A percentile compares a stretch with the other conserved stretches of the same genome.
These are phyloP conservation scores for Atlantisia rogersi DNA, from an alignment of 2,113 vertebrate genomes.

Conservation along the genomic window DNA sequence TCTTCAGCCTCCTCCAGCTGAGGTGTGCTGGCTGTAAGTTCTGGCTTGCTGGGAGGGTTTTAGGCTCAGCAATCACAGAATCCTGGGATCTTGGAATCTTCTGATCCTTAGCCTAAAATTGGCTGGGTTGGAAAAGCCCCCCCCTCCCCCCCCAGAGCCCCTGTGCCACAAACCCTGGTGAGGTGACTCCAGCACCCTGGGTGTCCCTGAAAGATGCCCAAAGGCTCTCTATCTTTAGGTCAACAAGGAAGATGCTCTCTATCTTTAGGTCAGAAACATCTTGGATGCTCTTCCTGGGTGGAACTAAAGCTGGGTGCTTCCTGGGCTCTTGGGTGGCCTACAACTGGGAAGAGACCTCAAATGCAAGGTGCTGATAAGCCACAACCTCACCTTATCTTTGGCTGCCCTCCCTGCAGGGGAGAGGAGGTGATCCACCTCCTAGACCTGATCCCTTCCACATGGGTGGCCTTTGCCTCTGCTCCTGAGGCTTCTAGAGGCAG, in stretches of 20 bases:
- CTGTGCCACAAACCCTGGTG: too few relatives aligned
- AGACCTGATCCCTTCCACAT: neutral
- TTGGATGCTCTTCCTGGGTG: neutral
- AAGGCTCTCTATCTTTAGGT: neutral
- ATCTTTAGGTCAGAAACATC: neutral
- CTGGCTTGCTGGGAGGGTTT: too few relatives aligned
- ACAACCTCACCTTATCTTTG: neutral
- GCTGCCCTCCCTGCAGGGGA: neutral
- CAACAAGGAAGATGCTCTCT: too few relatives aligned
- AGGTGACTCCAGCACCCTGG: neutral
- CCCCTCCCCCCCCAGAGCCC: too few relatives aligned
- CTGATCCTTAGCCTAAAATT: too few relatives aligned
- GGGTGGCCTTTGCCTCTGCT: neutral
- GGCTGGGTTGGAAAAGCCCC: too few relatives aligned
- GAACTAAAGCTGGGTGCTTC: neutral
- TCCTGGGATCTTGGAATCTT: too few relatives aligned
- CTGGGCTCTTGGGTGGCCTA: neutral
- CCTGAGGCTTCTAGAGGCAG: neutral
- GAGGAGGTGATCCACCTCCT: neutral
- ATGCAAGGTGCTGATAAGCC: neutral
- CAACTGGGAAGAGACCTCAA: neutral
- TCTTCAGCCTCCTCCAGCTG: too few relatives aligned
- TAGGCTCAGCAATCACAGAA: too few relatives aligned
- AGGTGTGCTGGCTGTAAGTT: too few relatives aligned
- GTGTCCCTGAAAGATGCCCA: neutral